Conservation (phyloP, 2,888 invertebrate species). For the Diarsia mendica region DNA sequence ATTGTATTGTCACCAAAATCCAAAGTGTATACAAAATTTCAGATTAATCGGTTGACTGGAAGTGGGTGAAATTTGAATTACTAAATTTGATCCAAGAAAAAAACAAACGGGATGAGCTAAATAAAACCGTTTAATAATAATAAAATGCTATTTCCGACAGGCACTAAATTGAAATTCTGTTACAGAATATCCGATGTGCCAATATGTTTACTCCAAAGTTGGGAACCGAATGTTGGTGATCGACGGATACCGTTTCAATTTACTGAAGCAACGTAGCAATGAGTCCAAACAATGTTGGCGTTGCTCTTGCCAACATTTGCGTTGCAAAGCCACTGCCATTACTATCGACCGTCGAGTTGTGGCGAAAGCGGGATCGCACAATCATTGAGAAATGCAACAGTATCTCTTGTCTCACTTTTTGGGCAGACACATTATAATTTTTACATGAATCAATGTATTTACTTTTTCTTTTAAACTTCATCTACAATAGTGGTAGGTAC, state of each 20-base stretch:
- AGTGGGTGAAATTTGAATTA: no score
- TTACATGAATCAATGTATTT: neutral
- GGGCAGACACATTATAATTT: neutral
- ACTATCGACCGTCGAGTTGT: conserved; percentile 26
- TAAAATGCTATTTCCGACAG: neutral
- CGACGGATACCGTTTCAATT: conserved; percentile 40
- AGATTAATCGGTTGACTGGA: no score
- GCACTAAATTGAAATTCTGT: conserved; percentile 16
- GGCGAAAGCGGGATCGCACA: conserved; percentile 25
- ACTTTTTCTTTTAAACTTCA: neutral
- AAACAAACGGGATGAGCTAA: no score
- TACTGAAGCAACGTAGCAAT: conserved; percentile 44
- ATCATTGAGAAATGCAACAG: conserved; percentile 25
- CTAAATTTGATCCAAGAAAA: no score
- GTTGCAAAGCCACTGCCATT: conserved; percentile 46
- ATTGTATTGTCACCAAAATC: no score
- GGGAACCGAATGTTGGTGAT: conserved; percentile 53
- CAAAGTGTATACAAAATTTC: no score
- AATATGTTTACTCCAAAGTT: conserved; percentile 35
- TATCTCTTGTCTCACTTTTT: neutral
- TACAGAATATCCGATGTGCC: conserved; percentile 32
- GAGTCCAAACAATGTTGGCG: conserved; percentile 36
- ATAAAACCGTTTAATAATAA: no score
- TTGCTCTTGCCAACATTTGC: conserved; percentile 48
- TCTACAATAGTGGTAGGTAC: no score